Evolutionary conservation across 1,140 invertebrate species (phyloP), one percentile per base, ranked within the genome.

Genomic region (Agrilus planipennis): DNA sequence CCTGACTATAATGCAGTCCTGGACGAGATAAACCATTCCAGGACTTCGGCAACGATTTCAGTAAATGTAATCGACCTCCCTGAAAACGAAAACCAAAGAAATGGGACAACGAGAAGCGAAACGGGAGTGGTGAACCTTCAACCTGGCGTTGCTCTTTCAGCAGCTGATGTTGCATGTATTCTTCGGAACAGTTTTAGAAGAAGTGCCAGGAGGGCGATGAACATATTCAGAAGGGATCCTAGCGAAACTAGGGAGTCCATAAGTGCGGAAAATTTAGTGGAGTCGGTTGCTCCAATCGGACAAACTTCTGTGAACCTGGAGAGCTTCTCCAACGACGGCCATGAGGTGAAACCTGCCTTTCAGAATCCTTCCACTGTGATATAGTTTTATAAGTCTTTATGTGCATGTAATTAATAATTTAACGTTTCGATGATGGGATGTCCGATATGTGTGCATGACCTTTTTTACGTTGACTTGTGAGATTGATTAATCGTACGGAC

Each of bases 1-100:
- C 76, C 76, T 0, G 72, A 76, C 49, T 79, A 79, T 41, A 69
- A 71, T 14, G 67, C 73, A 0, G 76, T 79, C 2, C 57, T 78
- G 22, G 71, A 77, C 6, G 57, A 59, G 42, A 58, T 55, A 53
- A 56, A 48, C 27, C 46, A 53, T 36, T 41, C 49, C 4, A 41
- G 19, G 4, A 16, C 18, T 17, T 25, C n/a, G 16, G 17, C 12
- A 15, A 15, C 16, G 21, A 19, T 25, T 16, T 31, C 34, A 21
- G 34, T 29, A 7, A 32, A 29, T 9, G 43, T 29, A 11, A 34
- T 25, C 17, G 30, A 31, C n/a, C 23, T 23, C 4, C n/a, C 18
- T 7, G 21, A 27, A n/a, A 27, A 18, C 10, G 17, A 16, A n/a
- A 39, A 41, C 23, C 34, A 39, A 4, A 27, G 16, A 12, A 29